Conservation (phyloP, 2,888 invertebrate genomes). For the Pseudococcus jackbeardsleyi region DNA sequence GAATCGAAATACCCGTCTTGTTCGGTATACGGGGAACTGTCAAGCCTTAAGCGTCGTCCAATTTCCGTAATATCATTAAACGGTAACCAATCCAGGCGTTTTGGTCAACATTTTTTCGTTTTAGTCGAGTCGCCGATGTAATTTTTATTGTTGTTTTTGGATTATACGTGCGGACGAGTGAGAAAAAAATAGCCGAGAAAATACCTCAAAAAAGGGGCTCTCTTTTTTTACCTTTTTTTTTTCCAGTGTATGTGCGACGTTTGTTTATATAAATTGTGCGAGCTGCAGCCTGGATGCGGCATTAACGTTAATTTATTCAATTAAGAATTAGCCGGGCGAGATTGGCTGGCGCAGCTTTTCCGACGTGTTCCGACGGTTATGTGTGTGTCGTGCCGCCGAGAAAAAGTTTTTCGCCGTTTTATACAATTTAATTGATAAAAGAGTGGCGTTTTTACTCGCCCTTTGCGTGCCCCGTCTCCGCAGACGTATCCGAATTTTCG, state of each 20-base stretch:
- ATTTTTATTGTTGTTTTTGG: neutral
- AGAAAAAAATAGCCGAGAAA: neutral
- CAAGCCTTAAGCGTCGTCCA: conserved; percentile 61
- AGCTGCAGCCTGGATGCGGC: neutral
- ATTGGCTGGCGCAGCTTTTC: conserved; percentile 21
- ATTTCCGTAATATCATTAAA: conserved; percentile 62
- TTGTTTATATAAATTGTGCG: neutral
- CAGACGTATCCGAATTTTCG: conserved; percentile 33
- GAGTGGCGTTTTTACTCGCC: conserved; percentile 48
- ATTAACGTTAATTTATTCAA: conserved; percentile 50
- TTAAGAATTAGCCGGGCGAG: conserved; percentile 37
- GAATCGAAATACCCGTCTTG: conserved; percentile 51
- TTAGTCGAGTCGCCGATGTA: conserved; percentile 28
- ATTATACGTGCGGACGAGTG: neutral
- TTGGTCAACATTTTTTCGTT: conserved; percentile 61
- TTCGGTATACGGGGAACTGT: conserved; percentile 23
- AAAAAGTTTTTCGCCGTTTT: conserved; percentile 44
- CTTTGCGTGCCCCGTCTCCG: neutral
- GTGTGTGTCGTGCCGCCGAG: conserved; percentile 47
- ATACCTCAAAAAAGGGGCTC: neutral
- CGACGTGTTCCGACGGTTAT: conserved; percentile 10
- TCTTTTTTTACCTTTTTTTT: neutral
- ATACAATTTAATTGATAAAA: conserved; percentile 48
- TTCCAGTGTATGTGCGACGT: neutral
- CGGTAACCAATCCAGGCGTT: conserved; percentile 60